phyloP scores from a whole-genome alignment of 2,888 invertebrate species.

The Nymphalis polychloros region DNA sequence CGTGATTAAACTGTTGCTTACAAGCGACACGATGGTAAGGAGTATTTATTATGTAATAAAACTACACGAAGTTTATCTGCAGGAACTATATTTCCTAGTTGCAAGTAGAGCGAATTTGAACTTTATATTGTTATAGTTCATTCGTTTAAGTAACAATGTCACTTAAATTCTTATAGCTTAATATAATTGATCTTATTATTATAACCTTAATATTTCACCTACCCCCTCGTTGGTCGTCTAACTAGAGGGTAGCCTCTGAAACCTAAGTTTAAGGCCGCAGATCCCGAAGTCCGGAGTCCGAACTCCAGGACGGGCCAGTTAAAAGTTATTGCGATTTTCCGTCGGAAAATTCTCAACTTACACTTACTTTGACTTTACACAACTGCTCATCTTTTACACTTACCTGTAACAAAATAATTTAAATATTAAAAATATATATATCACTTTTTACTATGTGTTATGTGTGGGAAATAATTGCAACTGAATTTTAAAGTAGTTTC shows the following conservation, averaged over 20 bases:
- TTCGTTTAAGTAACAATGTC: background rate
- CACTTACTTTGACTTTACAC: no score
- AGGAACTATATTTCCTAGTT: conserved; percentile 3
- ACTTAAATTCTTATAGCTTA: background rate
- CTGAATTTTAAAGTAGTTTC: no score
- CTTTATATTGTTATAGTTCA: background rate
- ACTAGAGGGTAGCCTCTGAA: no score
- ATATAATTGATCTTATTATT: background rate
- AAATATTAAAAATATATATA: conserved; percentile 1
- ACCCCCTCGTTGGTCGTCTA: background rate
- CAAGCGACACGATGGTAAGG: background rate
- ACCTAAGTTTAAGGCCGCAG: no score
- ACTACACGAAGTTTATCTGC: conserved; percentile 4
- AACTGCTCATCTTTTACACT: background rate
- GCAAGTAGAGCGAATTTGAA: background rate
- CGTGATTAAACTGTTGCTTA: background rate
- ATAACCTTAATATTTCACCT: background rate
- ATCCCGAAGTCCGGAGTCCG: no score
- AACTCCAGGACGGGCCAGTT: no score
- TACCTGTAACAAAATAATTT: conserved; percentile 22
- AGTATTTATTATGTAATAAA: background rate
- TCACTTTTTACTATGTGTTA: no score
- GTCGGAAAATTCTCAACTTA: no score
- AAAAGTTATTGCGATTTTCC: no score
- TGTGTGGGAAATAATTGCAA: no score